Evolutionary conservation across 2,113 vertebrate genomes (phyloP).

Genomic region (Nothoprocta pentlandii): DNA sequence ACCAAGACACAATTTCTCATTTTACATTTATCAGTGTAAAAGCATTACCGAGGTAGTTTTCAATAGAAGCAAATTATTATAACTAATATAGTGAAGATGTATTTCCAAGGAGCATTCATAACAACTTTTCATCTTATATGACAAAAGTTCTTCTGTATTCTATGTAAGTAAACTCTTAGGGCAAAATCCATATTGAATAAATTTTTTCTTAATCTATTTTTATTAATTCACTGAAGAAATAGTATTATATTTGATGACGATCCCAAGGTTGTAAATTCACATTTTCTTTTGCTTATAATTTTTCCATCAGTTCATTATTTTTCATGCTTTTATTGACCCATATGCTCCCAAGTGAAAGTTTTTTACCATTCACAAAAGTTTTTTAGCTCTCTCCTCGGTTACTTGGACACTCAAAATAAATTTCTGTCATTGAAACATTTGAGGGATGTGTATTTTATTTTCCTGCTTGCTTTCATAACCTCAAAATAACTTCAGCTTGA

Average conservation of each 20-base stretch:
- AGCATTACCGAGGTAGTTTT: background rate
- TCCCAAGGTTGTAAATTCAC: background rate
- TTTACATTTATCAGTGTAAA: background rate
- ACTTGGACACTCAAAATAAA: background rate
- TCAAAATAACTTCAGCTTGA: background rate
- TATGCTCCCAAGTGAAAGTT: background rate
- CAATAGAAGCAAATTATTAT: background rate
- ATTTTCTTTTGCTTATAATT: background rate
- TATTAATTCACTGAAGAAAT: background rate
- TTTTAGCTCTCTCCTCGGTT: background rate
- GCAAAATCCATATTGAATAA: background rate
- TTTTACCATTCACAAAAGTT: background rate
- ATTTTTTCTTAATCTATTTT: background rate
- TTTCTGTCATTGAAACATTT: background rate
- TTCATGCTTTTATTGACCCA: background rate
- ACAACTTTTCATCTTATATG: background rate
- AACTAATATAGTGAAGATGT: background rate
- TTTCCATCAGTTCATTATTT: background rate
- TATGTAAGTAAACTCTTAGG: background rate
- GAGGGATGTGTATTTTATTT: background rate
- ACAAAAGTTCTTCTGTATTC: background rate
- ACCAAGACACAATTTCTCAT: background rate
- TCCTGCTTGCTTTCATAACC: slow-evolving; percentile 13
- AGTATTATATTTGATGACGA: background rate
- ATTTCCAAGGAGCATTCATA: background rate